Evolutionary conservation across 2,888 invertebrate genomes (phyloP).

Genomic region (Ennomos quercinarius): DNA sequence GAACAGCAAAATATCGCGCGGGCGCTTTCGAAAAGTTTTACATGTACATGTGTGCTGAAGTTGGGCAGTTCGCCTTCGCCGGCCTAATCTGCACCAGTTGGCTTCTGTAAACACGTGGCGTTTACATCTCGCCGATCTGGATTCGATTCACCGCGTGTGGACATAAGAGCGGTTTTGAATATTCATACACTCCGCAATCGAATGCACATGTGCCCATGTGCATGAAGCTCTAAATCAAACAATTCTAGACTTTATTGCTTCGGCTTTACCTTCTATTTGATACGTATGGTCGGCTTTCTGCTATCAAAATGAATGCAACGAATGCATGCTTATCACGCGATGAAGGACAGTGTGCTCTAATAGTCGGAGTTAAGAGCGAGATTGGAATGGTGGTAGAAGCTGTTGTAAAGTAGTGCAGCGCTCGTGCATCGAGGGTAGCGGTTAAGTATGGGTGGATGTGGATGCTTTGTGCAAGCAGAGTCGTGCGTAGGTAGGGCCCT

Average conservation of each 20-base stretch:
- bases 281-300: conserved; percentile 46
- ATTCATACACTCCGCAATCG: conserved; percentile 69
- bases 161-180: conserved; percentile 80
- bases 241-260: conserved; percentile 66
- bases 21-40: conserved; percentile 62
- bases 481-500: conserved; percentile 78
- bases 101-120: conserved; percentile 79
- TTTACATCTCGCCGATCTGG: conserved; percentile 58
- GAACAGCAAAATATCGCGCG: conserved; percentile 31
- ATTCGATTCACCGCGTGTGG: conserved; percentile 67
- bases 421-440: conserved; percentile 66
- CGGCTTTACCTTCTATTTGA: conserved; percentile 58
- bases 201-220: conserved; percentile 72
- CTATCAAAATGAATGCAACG: conserved; percentile 61
- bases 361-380: conserved; percentile 19
- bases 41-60: conserved; percentile 68
- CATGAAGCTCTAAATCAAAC: conserved; percentile 46
- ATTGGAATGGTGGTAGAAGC: conserved; percentile 30
- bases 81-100: conserved; percentile 69
- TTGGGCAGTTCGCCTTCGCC: conserved; percentile 54
- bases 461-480: conserved; percentile 70
- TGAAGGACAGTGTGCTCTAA: conserved; percentile 27
- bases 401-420: conserved; percentile 58
- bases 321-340: conserved; percentile 46
- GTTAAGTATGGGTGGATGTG: conserved; percentile 75